These are phyloP conservation scores for Pomacea canaliculata DNA, from an alignment of 2,888 invertebrate genomes.

Conservation along the genomic window DNA sequence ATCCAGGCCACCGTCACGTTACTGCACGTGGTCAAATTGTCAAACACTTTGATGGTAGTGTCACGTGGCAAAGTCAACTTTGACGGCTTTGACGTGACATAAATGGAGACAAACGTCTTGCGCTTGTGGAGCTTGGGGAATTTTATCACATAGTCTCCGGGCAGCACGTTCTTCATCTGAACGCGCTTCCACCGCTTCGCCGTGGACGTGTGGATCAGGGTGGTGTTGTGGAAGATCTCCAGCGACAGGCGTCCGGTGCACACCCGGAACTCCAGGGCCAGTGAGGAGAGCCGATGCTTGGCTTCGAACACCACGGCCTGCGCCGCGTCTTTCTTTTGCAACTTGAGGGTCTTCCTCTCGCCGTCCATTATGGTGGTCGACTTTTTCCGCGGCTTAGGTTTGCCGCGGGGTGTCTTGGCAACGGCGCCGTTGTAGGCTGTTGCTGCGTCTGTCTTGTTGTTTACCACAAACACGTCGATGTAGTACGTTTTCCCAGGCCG, in stretches of 20 bases:
- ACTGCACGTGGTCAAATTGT: slow-evolving; percentile 58
- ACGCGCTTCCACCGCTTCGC: slow-evolving; percentile 45
- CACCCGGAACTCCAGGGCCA: slow-evolving; percentile 38
- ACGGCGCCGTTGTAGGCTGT: slow-evolving; percentile 71
- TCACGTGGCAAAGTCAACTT: slow-evolving; percentile 58
- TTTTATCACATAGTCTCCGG: slow-evolving; percentile 47
- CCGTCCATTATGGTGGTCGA: slow-evolving; percentile 45
- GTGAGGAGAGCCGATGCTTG: slow-evolving; percentile 26
- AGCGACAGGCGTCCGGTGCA: slow-evolving; percentile 49
- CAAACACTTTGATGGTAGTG: slow-evolving; percentile 57
- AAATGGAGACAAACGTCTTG: slow-evolving; percentile 44
- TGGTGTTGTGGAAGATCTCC: slow-evolving; percentile 38
- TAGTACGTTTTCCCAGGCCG: slow-evolving; percentile 72
- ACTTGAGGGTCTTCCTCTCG: slow-evolving; percentile 42
- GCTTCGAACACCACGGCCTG: slow-evolving; percentile 33
- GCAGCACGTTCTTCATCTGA: slow-evolving; percentile 43
- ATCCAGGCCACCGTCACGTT: slow-evolving; percentile 67
- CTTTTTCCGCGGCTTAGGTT: slow-evolving; percentile 27
- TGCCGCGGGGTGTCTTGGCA: slow-evolving; percentile 46
- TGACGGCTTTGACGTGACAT: slow-evolving; percentile 39
- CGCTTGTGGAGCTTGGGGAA: slow-evolving; percentile 35
- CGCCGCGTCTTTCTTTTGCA: slow-evolving; percentile 23
- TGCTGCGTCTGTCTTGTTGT: slow-evolving; percentile 72
- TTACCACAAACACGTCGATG: slow-evolving; percentile 74
- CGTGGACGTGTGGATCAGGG: slow-evolving; percentile 37